Evolutionary conservation across 2,113 vertebrate genomes (phyloP).

Genomic region (Hucho hucho): DNA sequence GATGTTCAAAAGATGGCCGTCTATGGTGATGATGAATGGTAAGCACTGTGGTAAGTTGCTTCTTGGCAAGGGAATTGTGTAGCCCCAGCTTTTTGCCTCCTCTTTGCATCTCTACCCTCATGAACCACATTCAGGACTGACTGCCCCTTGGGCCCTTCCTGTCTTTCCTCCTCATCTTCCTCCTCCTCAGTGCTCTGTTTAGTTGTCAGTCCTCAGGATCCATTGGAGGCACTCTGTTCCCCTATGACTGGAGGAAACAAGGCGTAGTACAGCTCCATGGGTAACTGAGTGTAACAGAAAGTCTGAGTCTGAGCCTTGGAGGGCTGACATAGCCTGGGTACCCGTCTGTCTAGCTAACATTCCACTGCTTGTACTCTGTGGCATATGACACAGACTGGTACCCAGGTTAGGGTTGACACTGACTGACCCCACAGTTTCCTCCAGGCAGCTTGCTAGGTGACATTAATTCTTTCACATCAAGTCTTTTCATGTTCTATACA

Average conservation of each 20-base stretch:
- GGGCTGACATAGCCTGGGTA: neutral
- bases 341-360: too few species aligned
- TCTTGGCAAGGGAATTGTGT: neutral
- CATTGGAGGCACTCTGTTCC: neutral
- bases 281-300: neutral
- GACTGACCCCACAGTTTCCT: too few species aligned
- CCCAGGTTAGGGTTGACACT: too few species aligned
- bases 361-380: too few species aligned
- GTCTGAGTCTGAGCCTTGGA: neutral
- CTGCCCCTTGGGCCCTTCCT: neutral
- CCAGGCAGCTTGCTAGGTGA: too few species aligned
- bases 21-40: slow-evolving; percentile 4
- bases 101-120: neutral
- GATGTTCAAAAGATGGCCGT: neutral
- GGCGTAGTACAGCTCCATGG: neutral
- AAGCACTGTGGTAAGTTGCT: neutral
- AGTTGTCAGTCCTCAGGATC: neutral
- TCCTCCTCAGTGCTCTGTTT: neutral
- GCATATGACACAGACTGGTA: too few species aligned
- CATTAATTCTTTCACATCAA: too few species aligned
- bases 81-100: neutral
- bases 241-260: neutral
- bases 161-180: neutral
- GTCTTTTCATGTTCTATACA: too few species aligned
- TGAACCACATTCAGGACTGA: neutral